Evolutionary conservation across 2,113 vertebrate species (phyloP), one percentile per base, ranked within the genome.

Genomic region (human (Homo sapiens)): DNA sequence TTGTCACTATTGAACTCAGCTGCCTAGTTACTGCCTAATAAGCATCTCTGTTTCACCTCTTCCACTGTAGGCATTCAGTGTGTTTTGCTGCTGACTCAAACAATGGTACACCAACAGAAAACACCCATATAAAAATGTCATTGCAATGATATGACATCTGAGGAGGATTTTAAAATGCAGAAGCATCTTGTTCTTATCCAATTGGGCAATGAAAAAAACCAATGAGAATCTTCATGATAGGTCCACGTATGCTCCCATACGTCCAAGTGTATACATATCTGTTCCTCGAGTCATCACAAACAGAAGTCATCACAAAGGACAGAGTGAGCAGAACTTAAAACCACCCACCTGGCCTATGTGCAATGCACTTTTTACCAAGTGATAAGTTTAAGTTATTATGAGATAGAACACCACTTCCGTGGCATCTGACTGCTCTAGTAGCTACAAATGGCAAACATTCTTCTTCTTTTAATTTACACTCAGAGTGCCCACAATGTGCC

Each of bases 161-260:
- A 45, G 45, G 57, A 91, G 55, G 73, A 83, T 94, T 93, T 78
- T 78, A 92, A 89, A 97, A 64, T 75, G 35, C 61, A 75, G 40
- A 55, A 43, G n/a, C 35, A 43, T 40, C 32, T 61, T 14, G 61
- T 43, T 86, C 68, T 83, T 81, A 87, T 22, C 92, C 81, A 76
- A 17, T 1, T 35, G 22, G 94, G 23, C 32, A 50, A 89, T 23
- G 13, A 27, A 52, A 25, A 25, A 85, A 64, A 75, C 52, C 27
- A 57, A 64, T 66, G 40, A 52, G 32, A 23, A 73, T 32, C 64
- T 83, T 95, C 23, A 40, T 22, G 13, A 40, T 6, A 25, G 16
- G 68, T 38, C 70, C 86, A 35, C 7, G 9, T 25, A 16, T 12
- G 16, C 8, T 25, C 78, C 22, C 40, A 13, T 25, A 59, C 27